These are phyloP conservation scores for Noctua janthina DNA, from an alignment of 2,888 invertebrate genomes.

Conservation along the genomic window DNA sequence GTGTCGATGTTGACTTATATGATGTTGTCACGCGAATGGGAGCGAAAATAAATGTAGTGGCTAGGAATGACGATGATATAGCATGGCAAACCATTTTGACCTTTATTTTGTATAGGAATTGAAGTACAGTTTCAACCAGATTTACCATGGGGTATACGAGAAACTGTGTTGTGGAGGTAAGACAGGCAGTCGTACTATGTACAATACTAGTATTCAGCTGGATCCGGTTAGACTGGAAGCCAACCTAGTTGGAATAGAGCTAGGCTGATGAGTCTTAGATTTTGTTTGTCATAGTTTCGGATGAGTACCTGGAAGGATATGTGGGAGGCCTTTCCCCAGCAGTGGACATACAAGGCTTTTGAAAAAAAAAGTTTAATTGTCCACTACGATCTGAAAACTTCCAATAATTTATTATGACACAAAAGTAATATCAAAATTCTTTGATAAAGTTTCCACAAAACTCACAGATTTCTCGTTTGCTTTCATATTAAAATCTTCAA, in stretches of 20 bases:
- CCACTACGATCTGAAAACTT: not conserved
- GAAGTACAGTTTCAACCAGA: not conserved
- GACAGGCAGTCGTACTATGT: not conserved
- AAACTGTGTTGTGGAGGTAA: not conserved
- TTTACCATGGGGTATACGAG: not conserved
- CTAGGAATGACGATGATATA: not conserved
- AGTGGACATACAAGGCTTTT: too few relatives aligned
- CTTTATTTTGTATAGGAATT: not conserved
- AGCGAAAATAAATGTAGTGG: conserved; percentile 10
- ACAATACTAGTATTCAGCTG: not conserved
- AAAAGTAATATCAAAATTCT: conserved; percentile 7
- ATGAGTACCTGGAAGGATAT: too few relatives aligned
- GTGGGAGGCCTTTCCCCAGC: too few relatives aligned
- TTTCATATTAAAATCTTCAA: conserved; percentile 14
- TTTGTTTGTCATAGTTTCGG: not conserved
- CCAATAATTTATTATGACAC: not conserved
- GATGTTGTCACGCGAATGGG: conserved; percentile 11
- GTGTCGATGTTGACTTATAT: conserved; percentile 28
- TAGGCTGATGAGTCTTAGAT: not conserved
- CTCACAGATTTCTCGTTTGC: not conserved
- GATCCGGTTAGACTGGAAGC: not conserved
- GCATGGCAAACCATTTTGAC: not conserved
- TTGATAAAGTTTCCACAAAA: not conserved
- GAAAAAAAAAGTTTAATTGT: not conserved
- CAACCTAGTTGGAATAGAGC: not conserved